Conservation (phyloP, 2,113 vertebrate genomes). For the Cochlearius cochlearius region DNA sequence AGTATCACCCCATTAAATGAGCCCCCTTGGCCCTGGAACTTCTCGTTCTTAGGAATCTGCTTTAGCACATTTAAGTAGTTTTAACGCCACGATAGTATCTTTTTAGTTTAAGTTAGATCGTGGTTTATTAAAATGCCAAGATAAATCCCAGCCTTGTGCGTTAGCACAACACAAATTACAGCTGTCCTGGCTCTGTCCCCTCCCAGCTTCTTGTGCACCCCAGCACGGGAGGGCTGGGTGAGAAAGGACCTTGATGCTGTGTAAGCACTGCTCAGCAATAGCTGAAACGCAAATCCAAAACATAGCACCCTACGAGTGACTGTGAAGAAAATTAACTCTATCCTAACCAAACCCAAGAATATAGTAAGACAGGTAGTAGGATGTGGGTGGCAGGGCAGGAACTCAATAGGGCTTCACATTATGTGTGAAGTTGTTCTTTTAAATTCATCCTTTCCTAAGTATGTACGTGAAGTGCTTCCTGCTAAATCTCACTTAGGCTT, state of each 20-base stretch:
- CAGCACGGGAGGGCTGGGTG: fast-evolving
- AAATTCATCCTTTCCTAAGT: not conserved
- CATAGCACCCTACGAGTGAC: fast-evolving
- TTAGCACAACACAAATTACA: not conserved
- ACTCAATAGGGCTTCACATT: not conserved
- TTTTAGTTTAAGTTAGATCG: not conserved
- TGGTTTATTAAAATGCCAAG: not conserved
- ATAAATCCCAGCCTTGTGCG: fast-evolving
- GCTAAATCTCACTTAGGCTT: not conserved
- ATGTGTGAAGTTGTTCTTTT: not conserved
- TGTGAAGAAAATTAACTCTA: not conserved
- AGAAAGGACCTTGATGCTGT: not conserved
- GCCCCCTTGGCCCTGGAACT: not conserved
- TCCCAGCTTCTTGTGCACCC: not conserved
- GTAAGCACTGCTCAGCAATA: not conserved
- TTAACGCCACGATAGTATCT: not conserved
- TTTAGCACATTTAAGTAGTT: not conserved
- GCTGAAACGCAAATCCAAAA: not conserved
- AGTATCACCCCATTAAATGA: not conserved
- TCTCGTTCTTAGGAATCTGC: not conserved
- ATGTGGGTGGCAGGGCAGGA: not conserved
- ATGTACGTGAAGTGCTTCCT: not conserved
- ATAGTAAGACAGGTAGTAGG: not conserved
- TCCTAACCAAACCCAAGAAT: not conserved
- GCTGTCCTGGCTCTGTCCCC: not conserved